These are phyloP conservation scores for Luehdorfia chinensis DNA, from an alignment of 1,140 invertebrate species.

Conservation along the genomic window DNA sequence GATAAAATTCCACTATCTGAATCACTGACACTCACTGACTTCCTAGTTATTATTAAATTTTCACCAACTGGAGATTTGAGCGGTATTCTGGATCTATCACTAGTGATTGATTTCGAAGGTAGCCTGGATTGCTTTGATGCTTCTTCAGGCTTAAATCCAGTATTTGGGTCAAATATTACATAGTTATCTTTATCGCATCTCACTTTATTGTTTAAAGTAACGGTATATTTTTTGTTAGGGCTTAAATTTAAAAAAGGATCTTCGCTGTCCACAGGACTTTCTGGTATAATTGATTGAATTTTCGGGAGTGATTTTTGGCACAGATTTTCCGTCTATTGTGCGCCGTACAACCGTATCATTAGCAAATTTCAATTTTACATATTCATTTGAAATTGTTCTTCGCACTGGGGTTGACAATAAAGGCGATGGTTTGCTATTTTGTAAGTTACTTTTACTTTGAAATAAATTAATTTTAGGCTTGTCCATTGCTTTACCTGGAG, in stretches of 20 bases:
- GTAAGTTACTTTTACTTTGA: conserved; percentile 47
- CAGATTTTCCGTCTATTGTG: conserved; percentile 62
- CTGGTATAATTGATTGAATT: conserved; percentile 73
- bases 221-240: conserved; percentile 76
- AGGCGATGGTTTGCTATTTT: conserved; percentile 47
- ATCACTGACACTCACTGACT: conserved; percentile 73
- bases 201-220: conserved; percentile 71
- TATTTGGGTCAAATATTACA: conserved; percentile 71
- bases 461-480: conserved; percentile 70
- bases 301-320: conserved; percentile 67
- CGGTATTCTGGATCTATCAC: conserved; percentile 54
- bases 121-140: conserved; percentile 35
- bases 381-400: conserved; percentile 70
- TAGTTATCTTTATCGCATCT: conserved; percentile 76
- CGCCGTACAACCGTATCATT: conserved; percentile 58
- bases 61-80: conserved; percentile 54
- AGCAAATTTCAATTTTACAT: conserved; percentile 66
- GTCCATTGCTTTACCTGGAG: conserved; percentile 63
- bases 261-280: conserved; percentile 70
- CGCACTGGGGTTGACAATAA: conserved; percentile 57
- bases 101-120: conserved; percentile 35
- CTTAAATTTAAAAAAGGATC: conserved; percentile 69
- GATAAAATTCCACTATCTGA: conserved; percentile 79
- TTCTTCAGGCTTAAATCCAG: conserved; percentile 59
- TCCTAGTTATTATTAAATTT: conserved; percentile 35